These are phyloP conservation scores for Lontra canadensis DNA, from an alignment of 2,113 vertebrate species.

Conservation along the genomic window DNA sequence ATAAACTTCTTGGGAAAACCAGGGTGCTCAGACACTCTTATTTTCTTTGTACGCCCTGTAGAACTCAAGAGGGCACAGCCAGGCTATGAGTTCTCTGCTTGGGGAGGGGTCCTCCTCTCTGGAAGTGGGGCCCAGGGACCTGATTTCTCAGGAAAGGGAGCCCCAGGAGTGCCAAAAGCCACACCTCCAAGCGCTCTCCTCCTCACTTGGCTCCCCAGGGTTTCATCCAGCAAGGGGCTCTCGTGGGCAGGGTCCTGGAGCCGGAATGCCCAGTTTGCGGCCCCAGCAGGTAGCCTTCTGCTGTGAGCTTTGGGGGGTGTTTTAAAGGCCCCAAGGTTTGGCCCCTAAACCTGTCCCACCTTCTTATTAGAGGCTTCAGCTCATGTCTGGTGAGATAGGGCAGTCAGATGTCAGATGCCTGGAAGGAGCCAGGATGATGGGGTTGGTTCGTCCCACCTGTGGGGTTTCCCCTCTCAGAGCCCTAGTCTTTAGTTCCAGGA, in stretches of 20 bases:
- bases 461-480: neutral
- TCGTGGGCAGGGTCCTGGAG: neutral
- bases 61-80: neutral
- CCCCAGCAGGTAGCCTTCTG: neutral
- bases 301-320: neutral
- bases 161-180: neutral
- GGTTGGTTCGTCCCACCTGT: accelerated
- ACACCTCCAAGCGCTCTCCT: accelerated
- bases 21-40: neutral
- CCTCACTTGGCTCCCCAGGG: neutral
- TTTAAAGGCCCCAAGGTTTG: neutral
- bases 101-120: neutral
- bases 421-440: accelerated
- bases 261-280: neutral
- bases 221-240: neutral
- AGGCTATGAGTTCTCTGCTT: neutral
- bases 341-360: neutral
- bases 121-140: neutral
- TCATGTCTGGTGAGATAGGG: neutral
- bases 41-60: neutral
- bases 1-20: slow-evolving; percentile 15
- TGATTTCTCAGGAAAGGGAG: neutral
- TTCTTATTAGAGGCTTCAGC: neutral
- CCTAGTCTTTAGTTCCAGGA: neutral
- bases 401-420: too few species aligned